Percentiles rank a stretch among this genome's conserved stretches.
Evolutionary conservation across 2,888 invertebrate genomes (phyloP).

Genomic region (Thymelicus sylvestris): DNA sequence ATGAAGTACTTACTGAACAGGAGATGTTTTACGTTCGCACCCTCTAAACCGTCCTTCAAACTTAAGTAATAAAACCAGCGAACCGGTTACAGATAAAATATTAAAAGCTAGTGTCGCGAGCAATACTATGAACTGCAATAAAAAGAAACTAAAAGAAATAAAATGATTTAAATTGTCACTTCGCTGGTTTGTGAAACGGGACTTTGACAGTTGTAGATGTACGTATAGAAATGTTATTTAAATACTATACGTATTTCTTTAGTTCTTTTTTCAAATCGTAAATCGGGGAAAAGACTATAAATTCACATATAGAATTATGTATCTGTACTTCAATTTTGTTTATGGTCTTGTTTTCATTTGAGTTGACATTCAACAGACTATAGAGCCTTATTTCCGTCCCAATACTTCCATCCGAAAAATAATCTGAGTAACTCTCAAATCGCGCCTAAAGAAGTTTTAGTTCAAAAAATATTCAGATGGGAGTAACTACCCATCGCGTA

Average conservation of each 20-base stretch:
- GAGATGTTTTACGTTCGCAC: slow-evolving; percentile 60
- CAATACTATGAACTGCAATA: slow-evolving; percentile 54
- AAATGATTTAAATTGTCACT: slow-evolving; percentile 36
- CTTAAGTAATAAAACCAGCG: slow-evolving; percentile 76
- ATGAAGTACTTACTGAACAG: slow-evolving; percentile 47
- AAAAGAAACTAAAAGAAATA: slow-evolving; percentile 47
- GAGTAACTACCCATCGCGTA: too few relatives aligned
- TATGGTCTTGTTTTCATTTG: too few relatives aligned
- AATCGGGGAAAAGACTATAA: neutral
- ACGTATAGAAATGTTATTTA: slow-evolving; percentile 19
- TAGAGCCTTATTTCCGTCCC: too few relatives aligned
- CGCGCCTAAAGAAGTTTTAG: too few relatives aligned
- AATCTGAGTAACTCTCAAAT: too few relatives aligned
- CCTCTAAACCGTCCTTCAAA: slow-evolving; percentile 60
- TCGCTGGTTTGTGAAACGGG: slow-evolving; percentile 30
- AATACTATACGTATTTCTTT: neutral
- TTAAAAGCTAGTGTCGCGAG: slow-evolving; percentile 63
- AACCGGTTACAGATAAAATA: slow-evolving; percentile 75
- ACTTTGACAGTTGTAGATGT: slow-evolving; percentile 23
- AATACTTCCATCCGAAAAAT: too few relatives aligned
- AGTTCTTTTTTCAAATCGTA: neutral
- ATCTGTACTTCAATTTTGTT: too few relatives aligned
- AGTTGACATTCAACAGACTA: too few relatives aligned
- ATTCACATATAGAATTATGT: too few relatives aligned
- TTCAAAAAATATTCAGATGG: too few relatives aligned